Base-by-base conservation (phyloP, 2,888 invertebrate genomes). In the Erebia ligea region DNA sequence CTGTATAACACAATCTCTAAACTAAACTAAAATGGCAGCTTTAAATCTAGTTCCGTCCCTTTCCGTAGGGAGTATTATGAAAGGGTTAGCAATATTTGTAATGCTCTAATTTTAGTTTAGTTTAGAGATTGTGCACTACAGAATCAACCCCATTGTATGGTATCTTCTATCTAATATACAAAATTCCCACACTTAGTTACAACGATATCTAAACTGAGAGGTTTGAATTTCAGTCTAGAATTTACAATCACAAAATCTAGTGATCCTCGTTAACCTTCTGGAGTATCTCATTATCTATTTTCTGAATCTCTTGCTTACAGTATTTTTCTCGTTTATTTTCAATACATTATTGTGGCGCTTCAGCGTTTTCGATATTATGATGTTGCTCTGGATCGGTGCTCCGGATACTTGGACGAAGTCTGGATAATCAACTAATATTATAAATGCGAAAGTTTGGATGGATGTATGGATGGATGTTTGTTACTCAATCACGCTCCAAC, bases 211-310 rank as follows among this genome's bases (percentile, higher is more conserved):
- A 10, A 34, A 40, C 45, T 42, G 15, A 40, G 2, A 34, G 19
- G 17, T 64, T 52, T 58, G 2, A 50, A 17, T 17, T 64, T 52
- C 13, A 52, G 40, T 13, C 17, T 34, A 40, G 11, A 40, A 17
- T 52, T 67, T 48, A 66, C 15, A 45, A 57, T 66, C 66, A 56
- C 25, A 66, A 66, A 66, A 57, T 57, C 58, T 8, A 58, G n/a
- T n/a, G 25, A 45, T 54, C 69, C 69, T 68, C 68, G 71, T 71
- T 71, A 68, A 69, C 64, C 58, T 56, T 62, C 62, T 62, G 48
- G 48, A 69, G 72, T 69, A 72, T 62, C 68, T 69, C 72, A 72
- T 72, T 72, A 72, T 69, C 61, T 57, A 62, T 11, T 69, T 72
- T 69, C 69, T 69, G 42, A 69, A 69, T 66, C 8, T 42, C 48